Percentiles rank a stretch among this genome's conserved stretches.
Evolutionary conservation across 2,888 invertebrate genomes (phyloP).

Genomic region (Troides helena): DNA sequence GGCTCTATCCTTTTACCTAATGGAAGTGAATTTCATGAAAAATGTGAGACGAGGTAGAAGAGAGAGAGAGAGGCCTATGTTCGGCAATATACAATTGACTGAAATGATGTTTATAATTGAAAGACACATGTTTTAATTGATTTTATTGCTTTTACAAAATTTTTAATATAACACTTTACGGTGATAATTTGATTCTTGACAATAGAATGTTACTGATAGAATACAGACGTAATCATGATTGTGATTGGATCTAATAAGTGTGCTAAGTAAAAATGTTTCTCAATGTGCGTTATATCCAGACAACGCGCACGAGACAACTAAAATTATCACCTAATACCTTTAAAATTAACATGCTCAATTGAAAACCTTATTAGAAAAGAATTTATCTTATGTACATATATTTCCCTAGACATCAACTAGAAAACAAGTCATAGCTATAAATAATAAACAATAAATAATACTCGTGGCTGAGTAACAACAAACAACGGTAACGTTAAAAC

Average conservation of each 20-base stretch:
- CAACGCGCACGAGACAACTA: constrained; percentile 66
- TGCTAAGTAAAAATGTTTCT: constrained; percentile 58
- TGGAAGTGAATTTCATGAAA: no score
- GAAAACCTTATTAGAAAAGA: constrained; percentile 55
- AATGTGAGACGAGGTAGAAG: no score
- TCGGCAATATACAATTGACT: no score
- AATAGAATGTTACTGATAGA: constrained; percentile 40
- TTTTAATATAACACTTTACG: constrained; percentile 43
- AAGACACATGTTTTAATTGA: constrained; percentile 30
- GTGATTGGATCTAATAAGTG: constrained; percentile 61
- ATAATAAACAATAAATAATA: constrained; percentile 72
- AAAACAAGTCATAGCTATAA: constrained; percentile 58
- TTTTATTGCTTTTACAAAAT: constrained; percentile 45
- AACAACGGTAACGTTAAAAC: constrained; percentile 72
- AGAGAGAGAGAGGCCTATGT: no score
- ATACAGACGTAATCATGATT: constrained; percentile 61
- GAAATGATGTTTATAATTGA: neutral
- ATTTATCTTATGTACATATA: constrained; percentile 69
- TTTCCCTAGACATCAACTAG: constrained; percentile 52
- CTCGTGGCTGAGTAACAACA: constrained; percentile 68
- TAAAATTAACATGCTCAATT: constrained; percentile 61
- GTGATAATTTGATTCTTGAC: constrained; percentile 50
- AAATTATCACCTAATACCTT: constrained; percentile 56
- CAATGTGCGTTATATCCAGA: constrained; percentile 72
- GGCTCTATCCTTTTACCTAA: no score